Percentiles rank a stretch among this genome's conserved stretches.
These are phyloP conservation scores for Sialis fuliginosa DNA, from an alignment of 2,888 invertebrate genomes.

Conservation along the genomic window DNA sequence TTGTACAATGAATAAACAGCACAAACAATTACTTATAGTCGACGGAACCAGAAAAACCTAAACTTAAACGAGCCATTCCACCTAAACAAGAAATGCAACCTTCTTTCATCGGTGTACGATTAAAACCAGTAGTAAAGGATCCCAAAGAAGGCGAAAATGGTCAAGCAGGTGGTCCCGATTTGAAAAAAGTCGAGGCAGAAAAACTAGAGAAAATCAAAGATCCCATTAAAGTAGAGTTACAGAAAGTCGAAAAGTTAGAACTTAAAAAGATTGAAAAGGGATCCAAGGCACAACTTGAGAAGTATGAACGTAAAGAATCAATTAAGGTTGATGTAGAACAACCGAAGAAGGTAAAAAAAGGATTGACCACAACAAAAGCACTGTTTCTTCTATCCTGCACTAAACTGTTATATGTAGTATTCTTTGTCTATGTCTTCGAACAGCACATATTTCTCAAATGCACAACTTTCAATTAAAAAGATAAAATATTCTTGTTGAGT, in stretches of 20 bases:
- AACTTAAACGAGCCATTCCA: constrained; percentile 26
- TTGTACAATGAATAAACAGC: neutral
- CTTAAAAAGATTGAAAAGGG: constrained; percentile 1
- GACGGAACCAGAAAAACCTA: constrained; percentile 20
- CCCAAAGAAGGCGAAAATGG: neutral
- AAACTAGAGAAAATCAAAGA: constrained; percentile 5
- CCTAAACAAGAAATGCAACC: constrained; percentile 30
- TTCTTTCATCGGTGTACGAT: constrained; percentile 37
- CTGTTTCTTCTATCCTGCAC: too few relatives aligned
- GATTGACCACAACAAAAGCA: too few relatives aligned
- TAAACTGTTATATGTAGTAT: too few relatives aligned
- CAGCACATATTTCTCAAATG: too few relatives aligned
- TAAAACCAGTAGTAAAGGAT: constrained; percentile 33
- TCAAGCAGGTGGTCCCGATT: neutral
- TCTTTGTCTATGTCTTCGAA: too few relatives aligned
- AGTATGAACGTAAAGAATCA: constrained; percentile 2
- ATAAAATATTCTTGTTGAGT: too few relatives aligned
- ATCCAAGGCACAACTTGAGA: constrained; percentile 3
- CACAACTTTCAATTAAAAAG: too few relatives aligned
- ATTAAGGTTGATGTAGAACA: neutral
- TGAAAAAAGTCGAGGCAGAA: constrained; percentile 3
- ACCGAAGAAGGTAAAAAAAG: constrained; percentile 16
- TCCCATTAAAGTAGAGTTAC: neutral
- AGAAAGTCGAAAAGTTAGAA: neutral
- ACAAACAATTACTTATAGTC: constrained; percentile 9